Evolutionary conservation across 1,140 invertebrate species (phyloP).

Genomic region (Nasonia longicornis): DNA sequence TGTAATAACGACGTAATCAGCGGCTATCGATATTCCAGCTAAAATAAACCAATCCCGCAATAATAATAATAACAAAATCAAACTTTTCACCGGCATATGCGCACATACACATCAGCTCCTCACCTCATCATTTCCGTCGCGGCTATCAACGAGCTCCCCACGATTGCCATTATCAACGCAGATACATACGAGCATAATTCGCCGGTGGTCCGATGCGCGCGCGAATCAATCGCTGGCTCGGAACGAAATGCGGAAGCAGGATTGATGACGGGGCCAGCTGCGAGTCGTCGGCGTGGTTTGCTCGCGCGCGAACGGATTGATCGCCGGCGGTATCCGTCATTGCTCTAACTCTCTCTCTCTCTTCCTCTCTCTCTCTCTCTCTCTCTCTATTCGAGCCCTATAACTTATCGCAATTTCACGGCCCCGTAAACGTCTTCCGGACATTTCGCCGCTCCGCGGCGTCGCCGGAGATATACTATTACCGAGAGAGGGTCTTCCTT

Average conservation of each 20-base stretch:
- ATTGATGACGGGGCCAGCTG: neutral
- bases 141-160: slow-evolving; percentile 14
- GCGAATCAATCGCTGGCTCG: neutral
- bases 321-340: neutral
- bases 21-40: no score
- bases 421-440: neutral
- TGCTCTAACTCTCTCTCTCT: no score
- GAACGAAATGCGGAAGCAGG: neutral
- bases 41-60: no score
- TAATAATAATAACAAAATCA: no score
- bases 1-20: no score
- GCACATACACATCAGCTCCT: neutral
- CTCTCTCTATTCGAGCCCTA: neutral
- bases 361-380: no score
- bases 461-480: neutral
- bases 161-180: slow-evolving; percentile 12
- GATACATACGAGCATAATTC: neutral
- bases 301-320: neutral
- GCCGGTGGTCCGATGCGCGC: no score
- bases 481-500: neutral
- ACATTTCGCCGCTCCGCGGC: neutral
- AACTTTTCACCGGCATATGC: neutral
- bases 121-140: neutral
- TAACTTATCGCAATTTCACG: slow-evolving; percentile 28
- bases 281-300: slow-evolving; percentile 3